Percentiles rank a stretch among this genome's conserved stretches.
Evolutionary conservation across 2,888 invertebrate genomes (phyloP).

Genomic region (Aphrophora alni): DNA sequence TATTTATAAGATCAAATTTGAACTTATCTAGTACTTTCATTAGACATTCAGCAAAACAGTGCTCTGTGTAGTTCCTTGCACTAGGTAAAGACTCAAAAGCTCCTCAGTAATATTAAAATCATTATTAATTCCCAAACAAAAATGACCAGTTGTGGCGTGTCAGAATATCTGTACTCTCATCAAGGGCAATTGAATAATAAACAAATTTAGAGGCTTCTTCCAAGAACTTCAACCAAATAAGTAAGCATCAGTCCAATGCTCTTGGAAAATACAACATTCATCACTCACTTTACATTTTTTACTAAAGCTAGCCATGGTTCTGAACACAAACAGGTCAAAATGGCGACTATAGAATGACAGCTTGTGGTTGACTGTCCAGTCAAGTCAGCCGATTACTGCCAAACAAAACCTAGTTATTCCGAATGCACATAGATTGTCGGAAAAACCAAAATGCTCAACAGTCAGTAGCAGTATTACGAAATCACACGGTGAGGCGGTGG

Average conservation of each 20-base stretch:
- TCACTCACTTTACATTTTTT: neutral
- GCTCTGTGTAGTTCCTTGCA: neutral
- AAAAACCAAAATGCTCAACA: no score
- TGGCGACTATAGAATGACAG: no score
- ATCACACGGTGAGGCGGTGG: no score
- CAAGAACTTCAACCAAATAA: neutral
- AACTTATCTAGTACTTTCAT: constrained; percentile 4
- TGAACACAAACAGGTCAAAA: no score
- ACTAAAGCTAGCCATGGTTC: neutral
- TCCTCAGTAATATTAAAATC: no score
- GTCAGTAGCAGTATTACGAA: no score
- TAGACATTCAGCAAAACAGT: neutral
- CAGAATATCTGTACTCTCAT: neutral
- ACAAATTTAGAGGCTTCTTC: constrained; percentile 7
- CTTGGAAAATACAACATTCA: neutral
- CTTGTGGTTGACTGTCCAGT: no score
- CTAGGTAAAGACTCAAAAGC: no score
- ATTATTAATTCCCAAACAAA: neutral
- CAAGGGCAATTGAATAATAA: neutral
- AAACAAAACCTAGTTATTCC: no score
- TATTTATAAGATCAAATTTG: neutral
- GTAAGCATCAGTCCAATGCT: neutral
- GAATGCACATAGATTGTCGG: no score
- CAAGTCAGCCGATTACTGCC: no score
- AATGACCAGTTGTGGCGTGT: neutral